Conservation (phyloP, 1,140 invertebrate genomes). For the Heliconius melpomene region DNA sequence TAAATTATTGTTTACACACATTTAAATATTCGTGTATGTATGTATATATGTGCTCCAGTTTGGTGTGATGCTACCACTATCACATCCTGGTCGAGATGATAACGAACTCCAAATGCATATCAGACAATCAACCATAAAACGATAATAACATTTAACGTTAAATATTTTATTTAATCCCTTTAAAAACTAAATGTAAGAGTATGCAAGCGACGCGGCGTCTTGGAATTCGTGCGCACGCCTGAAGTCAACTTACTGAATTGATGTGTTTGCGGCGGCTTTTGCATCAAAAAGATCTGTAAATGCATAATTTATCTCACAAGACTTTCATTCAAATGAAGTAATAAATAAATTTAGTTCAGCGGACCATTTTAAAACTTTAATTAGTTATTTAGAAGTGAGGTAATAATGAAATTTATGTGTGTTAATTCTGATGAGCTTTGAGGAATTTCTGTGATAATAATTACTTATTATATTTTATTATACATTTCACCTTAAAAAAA, state of each 20-base stretch:
- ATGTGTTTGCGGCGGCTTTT: constrained; percentile 47
- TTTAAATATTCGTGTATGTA: neutral
- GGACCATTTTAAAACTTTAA: neutral
- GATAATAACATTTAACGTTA: constrained; percentile 45
- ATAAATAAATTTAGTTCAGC: constrained; percentile 40
- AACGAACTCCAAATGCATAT: constrained; percentile 12
- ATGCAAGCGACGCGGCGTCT: constrained; percentile 41
- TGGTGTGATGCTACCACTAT: constrained; percentile 23
- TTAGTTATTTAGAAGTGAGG: neutral
- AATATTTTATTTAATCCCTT: constrained; percentile 52
- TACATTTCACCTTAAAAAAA: neutral
- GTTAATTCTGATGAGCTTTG: neutral
- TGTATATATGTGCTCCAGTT: constrained; percentile 29
- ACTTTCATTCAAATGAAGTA: constrained; percentile 51
- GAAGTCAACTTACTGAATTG: constrained; percentile 57
- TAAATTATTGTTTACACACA: neutral
- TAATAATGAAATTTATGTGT: neutral
- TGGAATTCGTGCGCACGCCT: constrained; percentile 42
- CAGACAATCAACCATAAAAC: constrained; percentile 7
- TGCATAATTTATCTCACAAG: constrained; percentile 48
- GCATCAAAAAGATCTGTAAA: constrained; percentile 39
- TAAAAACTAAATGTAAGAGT: constrained; percentile 44
- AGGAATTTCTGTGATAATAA: neutral
- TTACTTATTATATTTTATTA: neutral
- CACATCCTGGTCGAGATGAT: constrained; percentile 22